Evolutionary conservation across 1,140 invertebrate genomes (phyloP), one percentile per base, ranked within the genome.

Genomic region (Macrosteles quadrilineatus): DNA sequence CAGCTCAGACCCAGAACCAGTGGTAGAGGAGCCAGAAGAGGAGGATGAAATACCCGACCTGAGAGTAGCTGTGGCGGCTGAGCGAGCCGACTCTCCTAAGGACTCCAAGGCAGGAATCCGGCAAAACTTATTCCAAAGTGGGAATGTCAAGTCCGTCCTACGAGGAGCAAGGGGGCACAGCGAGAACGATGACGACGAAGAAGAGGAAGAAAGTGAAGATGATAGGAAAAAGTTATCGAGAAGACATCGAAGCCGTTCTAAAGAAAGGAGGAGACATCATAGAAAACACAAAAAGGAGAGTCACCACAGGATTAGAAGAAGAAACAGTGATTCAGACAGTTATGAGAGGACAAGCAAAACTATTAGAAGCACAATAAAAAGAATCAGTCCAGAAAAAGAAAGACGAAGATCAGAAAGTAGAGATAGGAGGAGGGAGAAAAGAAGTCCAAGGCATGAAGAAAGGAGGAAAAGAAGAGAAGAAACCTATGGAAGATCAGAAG

Each of bases 21-120:
- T 29, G 19, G 67, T 31, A 21, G 53, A 27, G 4, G 67, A 69
- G 19, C 25, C 36, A 19, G 67, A 67, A 21, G 36, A 36, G n/a
- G 50, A 69, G 12, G 50, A 69, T 12, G 67, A 69, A 40, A 27
- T 69, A 36, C 67, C 67, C 11, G 67, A 69, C 27, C 53, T 69
- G 19, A 59, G 67, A 45, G 50, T 69, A 4, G 67, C 67, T 25
- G 67, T 69, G 4, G 30, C 53, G 2, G 53, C 67, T 27, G 53
- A 57, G 1, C 17, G 40, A 0, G 45, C 23, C 2, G 14, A 21
- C 19, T 67, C 65, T 23, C 67, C 67, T 1, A 31, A 62, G 30
- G 67, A 69, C 21, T 12, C 19, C 25, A 69, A 69, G 40, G 53
- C 31, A 14, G 55, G 19, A 17, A 29, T 59, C 12, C 30, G 53